Evolutionary conservation across 2,113 vertebrate species (phyloP).

Genomic region (Casuarius casuarius): DNA sequence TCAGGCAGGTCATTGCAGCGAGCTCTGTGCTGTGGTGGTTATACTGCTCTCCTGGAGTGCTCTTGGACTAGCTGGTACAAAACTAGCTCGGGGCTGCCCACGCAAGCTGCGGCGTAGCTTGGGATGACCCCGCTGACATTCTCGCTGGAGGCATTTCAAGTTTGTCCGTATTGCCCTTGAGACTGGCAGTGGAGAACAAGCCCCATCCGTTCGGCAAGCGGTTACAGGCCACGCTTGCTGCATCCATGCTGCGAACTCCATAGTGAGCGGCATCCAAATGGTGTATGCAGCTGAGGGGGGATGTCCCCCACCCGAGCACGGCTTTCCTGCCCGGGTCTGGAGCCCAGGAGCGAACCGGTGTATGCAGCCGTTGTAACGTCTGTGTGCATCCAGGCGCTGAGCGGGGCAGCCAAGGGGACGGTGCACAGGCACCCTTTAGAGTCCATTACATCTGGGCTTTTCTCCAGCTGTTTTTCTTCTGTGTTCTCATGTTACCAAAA

Average conservation of each 20-base stretch:
- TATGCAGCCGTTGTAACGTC: rapidly evolving
- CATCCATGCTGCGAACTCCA: rapidly evolving
- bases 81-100: neutral
- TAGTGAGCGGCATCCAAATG: neutral
- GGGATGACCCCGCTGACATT: neutral
- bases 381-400: neutral
- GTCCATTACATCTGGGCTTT: neutral
- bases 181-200: neutral
- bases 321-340: neutral
- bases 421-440: neutral
- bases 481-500: neutral
- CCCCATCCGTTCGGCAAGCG: rapidly evolving
- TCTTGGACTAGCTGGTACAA: neutral
- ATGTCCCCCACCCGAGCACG: rapidly evolving
- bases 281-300: rapidly evolving
- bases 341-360: neutral
- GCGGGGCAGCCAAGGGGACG: rapidly evolving
- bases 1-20: neutral
- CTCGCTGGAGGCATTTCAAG: neutral
- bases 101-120: rapidly evolving
- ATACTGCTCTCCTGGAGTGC: neutral
- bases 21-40: neutral
- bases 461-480: slow-evolving; percentile 16
- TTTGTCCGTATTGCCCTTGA: rapidly evolving
- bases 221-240: neutral